Base-by-base conservation (phyloP, 2,888 invertebrate species). In the Drosophila falleni region DNA sequence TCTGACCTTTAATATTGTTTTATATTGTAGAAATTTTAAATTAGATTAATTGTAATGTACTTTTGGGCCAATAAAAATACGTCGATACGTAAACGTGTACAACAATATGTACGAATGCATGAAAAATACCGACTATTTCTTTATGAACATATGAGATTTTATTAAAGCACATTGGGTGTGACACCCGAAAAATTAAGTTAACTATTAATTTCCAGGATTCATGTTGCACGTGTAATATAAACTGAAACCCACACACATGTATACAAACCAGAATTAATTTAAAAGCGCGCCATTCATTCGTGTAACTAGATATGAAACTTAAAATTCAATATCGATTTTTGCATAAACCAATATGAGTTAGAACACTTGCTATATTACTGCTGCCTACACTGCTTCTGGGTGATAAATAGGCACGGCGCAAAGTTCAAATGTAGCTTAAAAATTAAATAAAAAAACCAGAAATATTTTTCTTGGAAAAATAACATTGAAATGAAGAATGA, bases 21-120 rank as follows among this genome's bases (percentile, higher is more conserved):
- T 81, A 82, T 68, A 71, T 50, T 78, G 73, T 80, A 84, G 75
- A 80, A 63, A 37, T 83, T 83, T 78, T 82, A 72, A 80, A 75
- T 71, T 87, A 84, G 84, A 69, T 76, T 87, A 87, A 85, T 82
- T 75, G 67, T 68, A 65, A 72, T 74, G 73, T 72, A 85, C 66
- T 73, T 75, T 72, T 78, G 71, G 66, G 70, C 78, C 78, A 77
- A 78, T 71, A 73, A 73, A 68, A 64, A 41, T 69, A 69, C 73
- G 76, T 73, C 69, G 44, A 62, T 65, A 33, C 71, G 71, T 67
- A 78, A 46, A 29, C 39, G 54, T 75, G 58, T 68, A 68, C 63
- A 64, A 50, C 15, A 31, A 5, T 42, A 49, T 35, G 50, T 50
- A 50, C 35, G n/a, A 50, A 35, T 26, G 33, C 55, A 56, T 35